A percentile compares a stretch with the other conserved stretches of the same genome.
Conservation (phyloP, 1,140 invertebrate genomes). For the Drosophila miranda region DNA sequence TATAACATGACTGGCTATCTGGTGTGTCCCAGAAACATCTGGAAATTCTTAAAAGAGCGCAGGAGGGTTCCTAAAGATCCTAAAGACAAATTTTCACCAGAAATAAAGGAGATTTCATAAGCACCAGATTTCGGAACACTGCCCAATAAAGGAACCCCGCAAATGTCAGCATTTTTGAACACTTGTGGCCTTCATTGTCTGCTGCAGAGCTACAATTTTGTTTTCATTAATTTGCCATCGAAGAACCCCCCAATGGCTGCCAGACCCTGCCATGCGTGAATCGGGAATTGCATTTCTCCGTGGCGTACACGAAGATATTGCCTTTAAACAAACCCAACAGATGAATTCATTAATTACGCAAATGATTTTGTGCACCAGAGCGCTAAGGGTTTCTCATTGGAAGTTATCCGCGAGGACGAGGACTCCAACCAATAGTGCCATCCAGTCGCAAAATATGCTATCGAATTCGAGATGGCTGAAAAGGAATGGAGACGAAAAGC, state of each 20-base stretch:
- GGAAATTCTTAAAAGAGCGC: no score
- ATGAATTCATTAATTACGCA: constrained; percentile 64
- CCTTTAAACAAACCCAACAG: constrained; percentile 37
- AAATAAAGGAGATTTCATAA: no score
- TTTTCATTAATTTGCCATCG: constrained; percentile 40
- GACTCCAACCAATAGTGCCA: constrained; percentile 18
- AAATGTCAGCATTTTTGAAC: constrained; percentile 6
- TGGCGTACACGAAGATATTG: constrained; percentile 27
- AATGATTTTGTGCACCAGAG: constrained; percentile 42
- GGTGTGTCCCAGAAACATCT: no score
- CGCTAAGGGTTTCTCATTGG: constrained; percentile 50
- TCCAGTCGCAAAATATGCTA: constrained; percentile 53
- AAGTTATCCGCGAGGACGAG: constrained; percentile 36
- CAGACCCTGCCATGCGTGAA: constrained; percentile 36
- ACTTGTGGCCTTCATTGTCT: constrained; percentile 31
- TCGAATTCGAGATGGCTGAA: constrained; percentile 21
- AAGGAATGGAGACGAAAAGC: constrained; percentile 15
- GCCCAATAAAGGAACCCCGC: no score
- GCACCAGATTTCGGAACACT: no score
- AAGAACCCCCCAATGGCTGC: constrained; percentile 23
- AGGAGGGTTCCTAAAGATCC: no score
- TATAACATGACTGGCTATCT: no score
- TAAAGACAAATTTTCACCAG: no score
- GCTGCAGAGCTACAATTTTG: constrained; percentile 28
- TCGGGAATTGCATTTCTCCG: constrained; percentile 39